Base-by-base conservation (phyloP, 2,888 invertebrate species). In the Baccha elongata region DNA sequence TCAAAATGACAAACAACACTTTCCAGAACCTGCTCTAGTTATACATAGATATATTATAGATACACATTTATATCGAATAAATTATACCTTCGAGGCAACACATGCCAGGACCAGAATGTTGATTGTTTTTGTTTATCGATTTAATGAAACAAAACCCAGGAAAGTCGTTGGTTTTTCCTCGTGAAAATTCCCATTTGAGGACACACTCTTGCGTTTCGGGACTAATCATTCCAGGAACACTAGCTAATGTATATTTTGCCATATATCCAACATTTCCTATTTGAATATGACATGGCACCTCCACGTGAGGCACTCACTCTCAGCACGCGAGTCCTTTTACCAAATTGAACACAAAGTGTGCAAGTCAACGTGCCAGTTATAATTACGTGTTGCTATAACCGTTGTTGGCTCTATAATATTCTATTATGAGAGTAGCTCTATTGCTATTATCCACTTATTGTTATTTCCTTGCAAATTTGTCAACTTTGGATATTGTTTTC, bases 351-450 rank as follows among this genome's bases (percentile, higher is more conserved):
- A 44, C 35, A 58, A 69, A 75, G 55, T 69, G 80, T 75, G 75
- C 65, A 65, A 44, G 71, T 75, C 44, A 75, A 75, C 80, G 80
- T 81, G 80, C 35, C 58, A n/a, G 29, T 55, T 40, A 55, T 32
- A 53, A 79, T 74, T 62, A 74, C 62, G 62, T 53, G 42, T 35
- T 58, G 72, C 35, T 23, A 3, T 26, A 32, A 19, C 23, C 23
- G 17, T 40, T 74, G 69, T 60, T 44, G 17, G 17, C 10, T 11
- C 10, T 40, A 17, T 44, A 44, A 60, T 60, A 60, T 44, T n/a
- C 42, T 19, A 29, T 60, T 58, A 58, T 15, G 40, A 40, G 10
- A 40, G 10, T 58, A 23, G 55, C 21, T 23, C 15, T 40, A 44
- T 29, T 29, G 17, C 60, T 60, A 29, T 44, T 29, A 60, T 60